phyloP scores from a whole-genome alignment of 2,113 vertebrate species.

The Gulo gulo region DNA sequence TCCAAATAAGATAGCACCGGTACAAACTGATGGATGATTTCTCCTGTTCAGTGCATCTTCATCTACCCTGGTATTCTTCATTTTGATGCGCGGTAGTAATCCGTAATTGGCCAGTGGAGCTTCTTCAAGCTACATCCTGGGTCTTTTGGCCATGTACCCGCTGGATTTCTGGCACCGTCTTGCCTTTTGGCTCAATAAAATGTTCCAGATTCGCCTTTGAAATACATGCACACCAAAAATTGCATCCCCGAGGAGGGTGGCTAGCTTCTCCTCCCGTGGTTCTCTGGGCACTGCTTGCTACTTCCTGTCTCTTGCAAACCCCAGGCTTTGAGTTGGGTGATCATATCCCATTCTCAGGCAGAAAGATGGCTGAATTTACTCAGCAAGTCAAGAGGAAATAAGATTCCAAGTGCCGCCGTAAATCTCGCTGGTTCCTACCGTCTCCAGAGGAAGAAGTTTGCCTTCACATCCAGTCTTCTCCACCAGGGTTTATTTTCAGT shows the following conservation, averaged over 20 bases:
- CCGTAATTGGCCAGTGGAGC: accelerated
- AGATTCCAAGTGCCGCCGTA: background rate
- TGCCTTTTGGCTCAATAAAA: background rate
- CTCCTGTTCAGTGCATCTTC: background rate
- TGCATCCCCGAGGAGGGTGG: background rate
- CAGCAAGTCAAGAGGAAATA: constrained; percentile 27
- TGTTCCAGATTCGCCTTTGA: background rate
- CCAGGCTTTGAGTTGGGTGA: background rate
- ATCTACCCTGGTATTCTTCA: background rate
- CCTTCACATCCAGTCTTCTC: background rate
- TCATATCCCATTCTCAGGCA: constrained; percentile 1
- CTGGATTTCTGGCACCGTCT: background rate
- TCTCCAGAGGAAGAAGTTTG: background rate
- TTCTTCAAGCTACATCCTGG: too few species aligned
- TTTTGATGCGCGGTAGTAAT: background rate
- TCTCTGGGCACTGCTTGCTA: background rate
- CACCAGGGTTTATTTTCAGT: background rate
- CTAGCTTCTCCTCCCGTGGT: background rate
- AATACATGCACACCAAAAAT: background rate
- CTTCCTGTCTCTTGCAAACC: background rate
- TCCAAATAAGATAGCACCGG: background rate
- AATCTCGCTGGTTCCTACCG: background rate
- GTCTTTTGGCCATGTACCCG: background rate
- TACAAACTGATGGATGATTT: background rate
- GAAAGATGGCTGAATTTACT: constrained; percentile 43